These are phyloP conservation scores for Drepana falcataria DNA, from an alignment of 2,888 invertebrate genomes.

Conservation along the genomic window DNA sequence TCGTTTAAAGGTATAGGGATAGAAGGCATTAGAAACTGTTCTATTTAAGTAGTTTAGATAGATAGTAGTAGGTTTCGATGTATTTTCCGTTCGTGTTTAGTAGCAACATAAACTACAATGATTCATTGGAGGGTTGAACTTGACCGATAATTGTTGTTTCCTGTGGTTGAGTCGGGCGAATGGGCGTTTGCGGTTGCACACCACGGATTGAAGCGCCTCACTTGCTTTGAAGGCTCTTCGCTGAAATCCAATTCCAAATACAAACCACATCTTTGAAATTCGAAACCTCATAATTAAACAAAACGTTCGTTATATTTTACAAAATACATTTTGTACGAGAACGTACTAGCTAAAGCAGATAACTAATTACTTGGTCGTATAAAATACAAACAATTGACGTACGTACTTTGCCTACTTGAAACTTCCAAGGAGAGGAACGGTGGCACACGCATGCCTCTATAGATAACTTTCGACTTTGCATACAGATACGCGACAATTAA, in stretches of 20 bases:
- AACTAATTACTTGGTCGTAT: no score
- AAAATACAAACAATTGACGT: neutral
- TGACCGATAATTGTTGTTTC: constrained; percentile 9
- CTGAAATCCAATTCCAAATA: no score
- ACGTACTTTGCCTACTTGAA: constrained; percentile 4
- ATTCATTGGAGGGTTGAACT: constrained; percentile 14
- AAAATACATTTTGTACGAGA: no score
- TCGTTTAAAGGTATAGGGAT: no score
- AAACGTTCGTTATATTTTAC: no score
- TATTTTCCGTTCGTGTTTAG: no score
- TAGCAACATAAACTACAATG: neutral
- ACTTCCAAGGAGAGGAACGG: constrained; percentile 10
- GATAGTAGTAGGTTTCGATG: no score
- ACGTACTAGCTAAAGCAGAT: no score
- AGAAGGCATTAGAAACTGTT: no score
- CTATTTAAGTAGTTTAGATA: no score
- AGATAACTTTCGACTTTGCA: constrained; percentile 34
- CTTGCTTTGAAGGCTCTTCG: neutral
- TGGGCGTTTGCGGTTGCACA: constrained; percentile 23
- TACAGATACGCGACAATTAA: constrained; percentile 27
- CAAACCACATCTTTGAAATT: no score
- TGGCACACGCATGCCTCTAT: constrained; percentile 27
- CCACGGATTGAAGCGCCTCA: neutral
- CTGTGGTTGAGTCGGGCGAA: constrained; percentile 12
- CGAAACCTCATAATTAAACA: no score